These are phyloP conservation scores for Mellivora capensis DNA, from an alignment of 2,113 vertebrate genomes.

Conservation along the genomic window DNA sequence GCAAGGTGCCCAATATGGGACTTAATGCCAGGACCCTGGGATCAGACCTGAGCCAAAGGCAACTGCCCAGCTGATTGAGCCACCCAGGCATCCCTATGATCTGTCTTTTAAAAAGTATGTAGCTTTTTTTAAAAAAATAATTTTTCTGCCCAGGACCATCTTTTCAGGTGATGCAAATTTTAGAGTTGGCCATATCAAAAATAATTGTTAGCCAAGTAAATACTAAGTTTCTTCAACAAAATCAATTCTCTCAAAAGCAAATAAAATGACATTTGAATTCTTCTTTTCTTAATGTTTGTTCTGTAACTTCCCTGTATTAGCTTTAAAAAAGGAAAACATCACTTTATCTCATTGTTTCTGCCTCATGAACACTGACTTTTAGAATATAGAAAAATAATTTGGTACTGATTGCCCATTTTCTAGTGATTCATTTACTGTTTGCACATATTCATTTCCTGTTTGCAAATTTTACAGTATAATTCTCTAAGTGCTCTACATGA, in stretches of 20 bases:
- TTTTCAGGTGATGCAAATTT: background rate
- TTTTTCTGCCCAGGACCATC: background rate
- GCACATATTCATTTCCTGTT: background rate
- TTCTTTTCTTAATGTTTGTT: slow-evolving; percentile 9
- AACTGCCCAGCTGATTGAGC: background rate
- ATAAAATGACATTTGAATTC: background rate
- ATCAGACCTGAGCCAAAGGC: background rate
- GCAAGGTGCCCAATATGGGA: background rate
- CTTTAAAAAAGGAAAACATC: background rate
- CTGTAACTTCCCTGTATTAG: background rate
- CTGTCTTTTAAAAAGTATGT: background rate
- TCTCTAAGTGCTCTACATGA: background rate
- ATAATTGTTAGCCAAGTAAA: slow-evolving; percentile 3
- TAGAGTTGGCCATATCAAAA: background rate
- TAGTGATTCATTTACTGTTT: background rate
- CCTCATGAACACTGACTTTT: background rate
- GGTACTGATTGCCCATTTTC: background rate
- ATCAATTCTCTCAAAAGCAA: background rate
- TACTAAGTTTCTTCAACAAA: background rate
- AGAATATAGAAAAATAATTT: slow-evolving; percentile 18
- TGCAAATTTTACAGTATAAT: background rate
- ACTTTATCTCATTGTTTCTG: slow-evolving; percentile 21
- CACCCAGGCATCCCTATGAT: background rate
- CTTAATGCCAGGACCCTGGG: background rate
- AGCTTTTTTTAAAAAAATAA: background rate